Evolutionary conservation across 2,888 invertebrate species (phyloP), one percentile per base, ranked within the genome.

Genomic region (Tryphoninae sp.): DNA sequence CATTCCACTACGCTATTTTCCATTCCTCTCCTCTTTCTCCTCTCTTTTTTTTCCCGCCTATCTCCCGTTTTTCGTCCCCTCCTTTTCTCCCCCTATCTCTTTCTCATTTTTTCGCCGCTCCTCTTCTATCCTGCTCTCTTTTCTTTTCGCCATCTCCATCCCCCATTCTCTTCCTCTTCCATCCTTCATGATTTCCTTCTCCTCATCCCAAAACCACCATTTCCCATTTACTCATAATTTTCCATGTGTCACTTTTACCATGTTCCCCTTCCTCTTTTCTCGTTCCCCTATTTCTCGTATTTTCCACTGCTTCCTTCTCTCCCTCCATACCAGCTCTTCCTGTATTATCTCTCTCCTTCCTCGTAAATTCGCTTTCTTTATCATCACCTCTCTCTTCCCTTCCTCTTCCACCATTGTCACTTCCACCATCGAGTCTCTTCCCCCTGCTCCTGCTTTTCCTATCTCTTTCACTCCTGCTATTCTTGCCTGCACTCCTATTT

Each of bases 261-360:
- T 59, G 45, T 33, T 62, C 9, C 72, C 72, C 40, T 49, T 72
- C 13, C 26, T 22, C 33, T 40, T 16, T n/a, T 64, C 59, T 51
- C 45, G 58, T 19, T 3, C 16, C 58, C 2, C 40, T 0, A 59
- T 49, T 19, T 11, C 19, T 22, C 58, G 53, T 13, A 72, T 0
- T 6, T 23, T 19, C 58, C 71, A 72, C 19, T 65, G 22, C 58
- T 45, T 72, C 40, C 22, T 72, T 9, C 58, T 78, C 22, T 72
- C 67, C 40, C n/a, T 49, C 23, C 40, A 7, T 8, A 65, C 72
- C n/a, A 58, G 11, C 22, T 78, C 78, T 7, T 65, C 42, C 16
- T 72, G 72, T 19, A 72, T 45, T 33, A 26, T 59, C 19, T 59
- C 72, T 40, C 26, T 65, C 13, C 49, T 49, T 13, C 61, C 61